Conservation (phyloP, 2,113 vertebrate genomes). For the Isurus oxyrinchus region DNA sequence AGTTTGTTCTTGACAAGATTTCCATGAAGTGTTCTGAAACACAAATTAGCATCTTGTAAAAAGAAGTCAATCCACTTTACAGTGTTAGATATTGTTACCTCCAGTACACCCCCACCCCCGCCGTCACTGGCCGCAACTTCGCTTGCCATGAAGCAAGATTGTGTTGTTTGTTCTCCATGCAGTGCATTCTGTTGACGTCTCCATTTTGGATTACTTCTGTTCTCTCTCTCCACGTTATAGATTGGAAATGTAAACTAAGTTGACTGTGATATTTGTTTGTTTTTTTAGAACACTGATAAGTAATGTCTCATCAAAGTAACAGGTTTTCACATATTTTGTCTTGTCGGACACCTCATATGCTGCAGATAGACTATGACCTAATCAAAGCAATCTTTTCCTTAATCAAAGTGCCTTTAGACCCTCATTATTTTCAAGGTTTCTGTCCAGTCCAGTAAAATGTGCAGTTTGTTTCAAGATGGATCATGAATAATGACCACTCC, state of each 20-base stretch:
- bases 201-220: background rate
- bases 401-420: conserved; percentile 12
- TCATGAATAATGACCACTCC: conserved; percentile 34
- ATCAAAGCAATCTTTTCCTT: conserved; percentile 17
- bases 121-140: too few species aligned
- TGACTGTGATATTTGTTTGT: background rate
- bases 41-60: background rate
- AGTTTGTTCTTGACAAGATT: background rate
- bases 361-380: conserved; percentile 26
- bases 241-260: background rate
- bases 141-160: background rate
- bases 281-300: background rate
- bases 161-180: background rate
- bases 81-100: background rate
- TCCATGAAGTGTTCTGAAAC: background rate
- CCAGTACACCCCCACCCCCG: too few species aligned
- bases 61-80: background rate
- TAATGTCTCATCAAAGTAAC: background rate
- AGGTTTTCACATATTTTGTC: background rate
- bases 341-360: conserved; percentile 18
- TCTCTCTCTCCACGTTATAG: background rate
- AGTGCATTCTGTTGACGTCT: background rate
- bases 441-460: conserved; percentile 14
- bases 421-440: conserved; percentile 32
- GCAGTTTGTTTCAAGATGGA: conserved; percentile 33